phyloP scores from a whole-genome alignment of 2,888 invertebrate species.

The Agrenia bidenticulata region DNA sequence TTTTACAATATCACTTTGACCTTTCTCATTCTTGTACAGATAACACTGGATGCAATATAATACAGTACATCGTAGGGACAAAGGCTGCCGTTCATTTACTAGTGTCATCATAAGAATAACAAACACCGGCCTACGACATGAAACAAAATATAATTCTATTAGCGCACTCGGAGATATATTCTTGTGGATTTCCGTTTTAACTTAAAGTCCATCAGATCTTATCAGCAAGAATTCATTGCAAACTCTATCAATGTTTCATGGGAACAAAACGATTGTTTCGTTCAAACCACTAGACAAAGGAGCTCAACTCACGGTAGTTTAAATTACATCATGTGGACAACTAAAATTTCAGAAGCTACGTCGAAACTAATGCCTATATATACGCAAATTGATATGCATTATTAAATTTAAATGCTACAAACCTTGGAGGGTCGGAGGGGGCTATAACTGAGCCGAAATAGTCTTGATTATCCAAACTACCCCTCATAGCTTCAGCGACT shows the following conservation, averaged over 20 bases:
- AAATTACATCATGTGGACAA: background rate
- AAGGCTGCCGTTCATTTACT: conserved; percentile 97
- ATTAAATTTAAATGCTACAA: background rate
- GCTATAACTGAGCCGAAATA: conserved; percentile 85
- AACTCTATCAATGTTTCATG: conserved; percentile 36
- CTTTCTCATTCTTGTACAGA: conserved; percentile 85
- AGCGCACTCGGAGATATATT: background rate
- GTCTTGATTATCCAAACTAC: conserved; percentile 86
- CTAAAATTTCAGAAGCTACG: background rate
- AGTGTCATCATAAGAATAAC: conserved; percentile 95
- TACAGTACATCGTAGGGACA: conserved; percentile 84
- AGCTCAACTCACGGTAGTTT: conserved; percentile 37
- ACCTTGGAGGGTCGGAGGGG: conserved; percentile 85
- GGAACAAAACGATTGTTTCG: conserved; percentile 13
- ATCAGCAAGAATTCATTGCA: conserved; percentile 45
- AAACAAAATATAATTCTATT: background rate
- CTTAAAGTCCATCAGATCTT: conserved; percentile 42
- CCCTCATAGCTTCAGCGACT: conserved; percentile 90
- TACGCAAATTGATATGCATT: too few relatives aligned
- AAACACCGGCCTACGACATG: conserved; percentile 73
- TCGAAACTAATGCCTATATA: too few relatives aligned
- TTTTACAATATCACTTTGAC: conserved; percentile 83
- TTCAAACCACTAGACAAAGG: conserved; percentile 33
- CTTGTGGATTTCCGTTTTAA: background rate
- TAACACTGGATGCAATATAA: conserved; percentile 97